Conservation (phyloP, 2,797 vertebrate genomes). For the Poeciliopsis gracilis region DNA sequence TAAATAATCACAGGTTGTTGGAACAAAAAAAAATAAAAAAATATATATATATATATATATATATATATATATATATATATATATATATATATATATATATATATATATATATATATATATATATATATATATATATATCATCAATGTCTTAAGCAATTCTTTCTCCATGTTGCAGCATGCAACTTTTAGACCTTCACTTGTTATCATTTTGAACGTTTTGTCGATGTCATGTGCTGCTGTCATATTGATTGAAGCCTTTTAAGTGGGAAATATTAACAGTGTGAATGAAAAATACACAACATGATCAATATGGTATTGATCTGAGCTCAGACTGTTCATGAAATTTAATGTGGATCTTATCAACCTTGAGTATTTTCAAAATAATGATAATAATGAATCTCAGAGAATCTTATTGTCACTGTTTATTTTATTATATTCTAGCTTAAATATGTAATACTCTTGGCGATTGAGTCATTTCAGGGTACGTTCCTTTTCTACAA, state of each 20-base stretch:
- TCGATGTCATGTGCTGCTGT: neutral
- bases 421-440: neutral
- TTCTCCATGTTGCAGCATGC: neutral
- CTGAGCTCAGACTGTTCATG: neutral
- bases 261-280: neutral
- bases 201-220: neutral
- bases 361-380: neutral
- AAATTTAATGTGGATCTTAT: neutral
- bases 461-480: neutral
- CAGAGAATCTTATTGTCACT: neutral
- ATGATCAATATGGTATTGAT: neutral
- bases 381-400: neutral
- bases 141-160: neutral
- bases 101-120: no score
- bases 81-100: no score
- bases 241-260: neutral
- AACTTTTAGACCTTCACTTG: neutral
- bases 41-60: no score
- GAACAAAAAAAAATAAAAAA: neutral
- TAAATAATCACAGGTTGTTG: neutral
- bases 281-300: neutral
- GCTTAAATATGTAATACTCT: neutral
- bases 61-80: no score
- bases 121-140: no score
- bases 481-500: neutral